These are phyloP conservation scores for Patiria miniata DNA, from an alignment of 35 echinoderm and acorn worm species.

Conservation along the genomic window DNA sequence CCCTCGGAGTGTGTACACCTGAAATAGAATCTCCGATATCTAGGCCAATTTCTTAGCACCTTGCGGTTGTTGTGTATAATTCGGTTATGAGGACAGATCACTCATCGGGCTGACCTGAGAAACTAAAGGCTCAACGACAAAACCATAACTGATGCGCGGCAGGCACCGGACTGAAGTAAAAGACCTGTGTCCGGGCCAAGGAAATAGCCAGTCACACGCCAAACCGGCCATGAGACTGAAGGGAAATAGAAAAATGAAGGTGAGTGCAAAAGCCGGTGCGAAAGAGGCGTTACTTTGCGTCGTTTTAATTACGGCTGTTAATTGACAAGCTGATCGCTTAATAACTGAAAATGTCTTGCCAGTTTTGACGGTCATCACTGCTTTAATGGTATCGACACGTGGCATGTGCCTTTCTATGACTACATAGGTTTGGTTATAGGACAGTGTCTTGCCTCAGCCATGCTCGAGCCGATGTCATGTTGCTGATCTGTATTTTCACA, in stretches of 20 bases:
- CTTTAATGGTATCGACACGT: too few species aligned
- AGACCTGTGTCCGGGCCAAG: slow-evolving; percentile 2
- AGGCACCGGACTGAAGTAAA: background rate
- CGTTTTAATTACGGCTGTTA: slow-evolving; percentile 5
- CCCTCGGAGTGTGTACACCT: background rate
- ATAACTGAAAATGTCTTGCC: background rate
- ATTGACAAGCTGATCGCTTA: background rate
- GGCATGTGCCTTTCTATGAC: too few species aligned
- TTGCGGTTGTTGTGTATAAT: background rate
- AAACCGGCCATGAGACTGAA: background rate
- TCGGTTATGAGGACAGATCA: slow-evolving; percentile 27
- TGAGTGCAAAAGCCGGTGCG: background rate
- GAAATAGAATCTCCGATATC: slow-evolving; percentile 14
- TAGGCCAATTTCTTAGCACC: slow-evolving; percentile 19
- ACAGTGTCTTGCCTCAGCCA: too few species aligned
- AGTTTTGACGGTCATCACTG: too few species aligned
- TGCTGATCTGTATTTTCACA: too few species aligned
- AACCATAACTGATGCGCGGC: slow-evolving; percentile 6
- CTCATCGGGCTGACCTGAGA: slow-evolving; percentile 16
- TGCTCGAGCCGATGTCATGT: too few species aligned
- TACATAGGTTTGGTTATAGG: too few species aligned
- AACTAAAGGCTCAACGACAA: slow-evolving; percentile 3
- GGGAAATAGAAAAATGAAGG: background rate
- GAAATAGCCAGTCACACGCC: background rate
- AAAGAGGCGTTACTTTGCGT: background rate